These are phyloP conservation scores for Popillia japonica DNA, from an alignment of 1,140 invertebrate genomes.

Conservation along the genomic window DNA sequence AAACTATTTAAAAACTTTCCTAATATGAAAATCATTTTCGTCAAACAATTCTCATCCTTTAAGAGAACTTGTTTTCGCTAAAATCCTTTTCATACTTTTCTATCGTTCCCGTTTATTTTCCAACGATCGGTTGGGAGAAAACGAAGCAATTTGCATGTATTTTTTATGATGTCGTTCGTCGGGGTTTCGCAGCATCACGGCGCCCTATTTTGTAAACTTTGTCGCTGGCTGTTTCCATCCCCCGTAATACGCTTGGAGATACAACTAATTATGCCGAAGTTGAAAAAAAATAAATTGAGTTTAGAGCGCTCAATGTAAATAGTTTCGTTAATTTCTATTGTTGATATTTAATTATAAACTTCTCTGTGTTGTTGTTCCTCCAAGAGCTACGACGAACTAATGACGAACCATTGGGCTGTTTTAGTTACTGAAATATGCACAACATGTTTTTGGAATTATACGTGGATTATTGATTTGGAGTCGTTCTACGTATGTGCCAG, in stretches of 20 bases:
- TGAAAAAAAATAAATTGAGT: conserved; percentile 30
- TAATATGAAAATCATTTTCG: no score
- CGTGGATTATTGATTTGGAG: no score
- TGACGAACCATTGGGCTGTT: neutral
- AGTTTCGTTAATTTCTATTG: conserved; percentile 34
- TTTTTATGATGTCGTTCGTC: neutral
- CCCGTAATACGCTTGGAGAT: neutral
- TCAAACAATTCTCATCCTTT: no score
- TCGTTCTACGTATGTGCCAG: no score
- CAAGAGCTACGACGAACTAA: neutral
- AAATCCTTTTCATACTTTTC: no score
- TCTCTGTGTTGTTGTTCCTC: neutral
- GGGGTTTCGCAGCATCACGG: neutral
- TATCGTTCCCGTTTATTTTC: no score
- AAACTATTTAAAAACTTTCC: no score
- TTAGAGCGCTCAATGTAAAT: conserved; percentile 26
- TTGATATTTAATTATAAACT: conserved; percentile 35
- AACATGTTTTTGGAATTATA: no score
- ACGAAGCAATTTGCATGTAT: conserved; percentile 24
- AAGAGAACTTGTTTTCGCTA: no score
- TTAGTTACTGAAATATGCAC: neutral
- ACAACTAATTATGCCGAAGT: conserved; percentile 18
- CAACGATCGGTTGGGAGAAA: neutral
- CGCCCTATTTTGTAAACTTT: conserved; percentile 7
- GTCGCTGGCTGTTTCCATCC: neutral